Evolutionary conservation across 2,888 invertebrate genomes (phyloP), one percentile per base, ranked within the genome.

Genomic region (Papilio protenor): DNA sequence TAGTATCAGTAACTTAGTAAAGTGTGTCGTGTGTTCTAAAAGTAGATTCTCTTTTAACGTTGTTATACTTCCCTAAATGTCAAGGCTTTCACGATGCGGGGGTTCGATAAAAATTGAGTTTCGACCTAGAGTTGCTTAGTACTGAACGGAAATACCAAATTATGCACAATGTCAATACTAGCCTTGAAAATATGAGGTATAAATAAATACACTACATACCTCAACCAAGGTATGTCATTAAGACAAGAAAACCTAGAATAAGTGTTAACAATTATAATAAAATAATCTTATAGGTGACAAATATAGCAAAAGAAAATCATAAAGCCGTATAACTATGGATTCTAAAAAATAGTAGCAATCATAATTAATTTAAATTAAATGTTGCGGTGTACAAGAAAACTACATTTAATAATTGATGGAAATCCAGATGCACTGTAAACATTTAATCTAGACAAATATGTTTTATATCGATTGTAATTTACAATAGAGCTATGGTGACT

Each of bases 161-260:
- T 69, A 69, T 69, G 45, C 45, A 64, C 10, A 40, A 21, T 57
- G 0, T 55, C 18, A 27, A 47, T 71, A 47, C 11, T 49, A 16
- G 66, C 40, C 14, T 75, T 69, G 40, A 75, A 57, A 57, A 66
- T 11, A 75, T 16, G 8, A 75, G 23, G 33, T n/a, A n/a, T 3
- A 45, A 2, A 21, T 23, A 70, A 57, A 57, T 45, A 70, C 18
- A 27, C 47, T 33, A 49, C 40, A 12, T 61, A 59, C 71, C 52
- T 61, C 18, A 76, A 21, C 40, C 61, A 71, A 49, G 10, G 14
- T 71, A 76, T 59, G 55, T 2, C 1, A 47, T 21, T 23, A 49
- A 49, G 59, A 61, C 47, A 61, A 76, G 70, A 76, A 76, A 61
- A 76, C 59, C 47, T 76, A 6, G 40, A 40, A 40, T 40, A 40